These are phyloP conservation scores for Drosophila setosimentum DNA, from an alignment of 2,888 invertebrate species.

Conservation along the genomic window DNA sequence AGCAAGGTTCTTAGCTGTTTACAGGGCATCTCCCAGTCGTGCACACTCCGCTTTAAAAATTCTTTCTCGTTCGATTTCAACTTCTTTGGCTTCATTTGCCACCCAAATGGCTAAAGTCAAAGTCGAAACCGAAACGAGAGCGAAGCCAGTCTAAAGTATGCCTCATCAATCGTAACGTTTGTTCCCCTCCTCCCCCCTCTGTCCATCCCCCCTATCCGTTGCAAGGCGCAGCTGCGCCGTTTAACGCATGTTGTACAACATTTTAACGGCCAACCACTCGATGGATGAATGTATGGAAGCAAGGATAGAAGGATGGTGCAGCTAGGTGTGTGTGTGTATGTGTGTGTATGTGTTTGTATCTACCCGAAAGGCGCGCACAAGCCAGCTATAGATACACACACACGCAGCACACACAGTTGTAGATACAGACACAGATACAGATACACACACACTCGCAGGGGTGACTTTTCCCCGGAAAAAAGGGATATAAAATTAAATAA, in stretches of 20 bases:
- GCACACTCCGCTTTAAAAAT: neutral
- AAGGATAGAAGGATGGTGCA: conserved; percentile 8
- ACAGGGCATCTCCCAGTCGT: neutral
- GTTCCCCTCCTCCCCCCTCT: conserved; percentile 9
- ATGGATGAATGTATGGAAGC: conserved; percentile 13
- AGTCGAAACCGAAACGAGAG: conserved; percentile 1
- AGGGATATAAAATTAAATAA: conserved; percentile 49
- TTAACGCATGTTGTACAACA: conserved; percentile 80
- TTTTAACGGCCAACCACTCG: conserved; percentile 78
- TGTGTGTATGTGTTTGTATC: conserved; percentile 53
- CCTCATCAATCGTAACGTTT: conserved; percentile 36
- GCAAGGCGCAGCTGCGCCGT: conserved; percentile 69
- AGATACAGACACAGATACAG: conserved; percentile 35
- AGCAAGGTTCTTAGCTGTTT: neutral
- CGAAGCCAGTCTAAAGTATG: conserved; percentile 10
- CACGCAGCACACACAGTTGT: conserved; percentile 19
- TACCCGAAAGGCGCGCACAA: conserved; percentile 60
- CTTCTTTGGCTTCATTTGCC: conserved; percentile 59
- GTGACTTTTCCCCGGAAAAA: conserved; percentile 68
- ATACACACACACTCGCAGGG: conserved; percentile 46
- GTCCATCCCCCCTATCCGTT: conserved; percentile 5
- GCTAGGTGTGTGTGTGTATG: neutral
- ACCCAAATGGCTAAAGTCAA: conserved; percentile 27
- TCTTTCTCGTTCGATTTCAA: conserved; percentile 27
- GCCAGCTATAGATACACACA: conserved; percentile 11